These are phyloP conservation scores for Portunus trituberculatus DNA, from an alignment of 1,140 invertebrate species.

Conservation along the genomic window DNA sequence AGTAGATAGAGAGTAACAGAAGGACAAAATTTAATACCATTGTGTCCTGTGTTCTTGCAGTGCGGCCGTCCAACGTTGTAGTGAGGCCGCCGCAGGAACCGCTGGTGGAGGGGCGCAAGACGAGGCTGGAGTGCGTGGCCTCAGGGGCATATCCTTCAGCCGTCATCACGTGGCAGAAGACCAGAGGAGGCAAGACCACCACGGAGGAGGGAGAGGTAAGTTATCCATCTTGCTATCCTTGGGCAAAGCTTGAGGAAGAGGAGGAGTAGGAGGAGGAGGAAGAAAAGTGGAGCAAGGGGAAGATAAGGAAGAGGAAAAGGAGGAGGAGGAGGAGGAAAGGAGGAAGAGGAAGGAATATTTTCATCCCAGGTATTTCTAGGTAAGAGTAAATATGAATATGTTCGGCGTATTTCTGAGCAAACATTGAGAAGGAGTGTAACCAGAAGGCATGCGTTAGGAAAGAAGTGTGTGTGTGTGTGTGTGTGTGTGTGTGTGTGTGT, in stretches of 20 bases:
- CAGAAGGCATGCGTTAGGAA: background rate
- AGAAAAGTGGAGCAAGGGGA: background rate
- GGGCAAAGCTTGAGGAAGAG: too few relatives aligned
- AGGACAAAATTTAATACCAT: too few relatives aligned
- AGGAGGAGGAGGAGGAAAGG: background rate
- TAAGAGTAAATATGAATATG: conserved; percentile 24
- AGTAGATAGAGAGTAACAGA: too few relatives aligned
- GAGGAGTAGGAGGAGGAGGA: background rate
- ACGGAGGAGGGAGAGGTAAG: conserved; percentile 32
- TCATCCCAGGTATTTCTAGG: background rate
- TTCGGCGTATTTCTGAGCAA: background rate
- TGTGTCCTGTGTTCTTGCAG: background rate
- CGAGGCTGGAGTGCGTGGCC: conserved; percentile 27
- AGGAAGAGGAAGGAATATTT: conserved; percentile 1
- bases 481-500: too few relatives aligned
- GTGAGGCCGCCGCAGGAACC: conserved; percentile 33
- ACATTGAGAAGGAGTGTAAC: background rate
- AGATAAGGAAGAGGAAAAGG: background rate
- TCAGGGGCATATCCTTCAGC: conserved; percentile 42
- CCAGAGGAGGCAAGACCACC: conserved; percentile 18
- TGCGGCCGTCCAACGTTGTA: conserved; percentile 36
- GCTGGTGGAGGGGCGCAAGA: conserved; percentile 40
- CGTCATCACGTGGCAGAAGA: conserved; percentile 51
- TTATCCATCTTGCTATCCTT: background rate
- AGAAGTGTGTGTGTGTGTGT: background rate